Percentiles rank a stretch among this genome's conserved stretches.
phyloP scores from a whole-genome alignment of 2,113 vertebrate genomes.

The Hyaena hyaena region DNA sequence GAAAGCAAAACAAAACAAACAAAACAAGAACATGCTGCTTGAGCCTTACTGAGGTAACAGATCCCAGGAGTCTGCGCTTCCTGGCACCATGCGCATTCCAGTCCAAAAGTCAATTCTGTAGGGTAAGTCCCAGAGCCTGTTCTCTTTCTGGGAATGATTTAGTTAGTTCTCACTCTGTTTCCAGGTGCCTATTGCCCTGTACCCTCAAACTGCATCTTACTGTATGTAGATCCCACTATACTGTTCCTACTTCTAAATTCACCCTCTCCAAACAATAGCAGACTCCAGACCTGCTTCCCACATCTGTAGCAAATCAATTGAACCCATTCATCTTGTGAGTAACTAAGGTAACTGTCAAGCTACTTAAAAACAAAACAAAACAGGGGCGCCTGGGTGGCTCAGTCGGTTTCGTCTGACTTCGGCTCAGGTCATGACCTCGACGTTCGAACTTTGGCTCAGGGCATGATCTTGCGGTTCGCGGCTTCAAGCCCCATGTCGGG shows the following conservation, averaged over 20 bases:
- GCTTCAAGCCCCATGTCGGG: no score
- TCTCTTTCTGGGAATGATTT: background rate
- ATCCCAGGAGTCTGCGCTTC: background rate
- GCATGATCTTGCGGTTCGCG: no score
- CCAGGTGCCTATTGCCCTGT: background rate
- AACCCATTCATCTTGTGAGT: background rate
- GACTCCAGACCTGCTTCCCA: background rate
- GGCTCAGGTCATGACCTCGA: no score
- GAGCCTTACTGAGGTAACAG: background rate
- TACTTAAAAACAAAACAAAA: background rate
- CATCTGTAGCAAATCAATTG: background rate
- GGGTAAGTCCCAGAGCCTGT: background rate
- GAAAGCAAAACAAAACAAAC: no score
- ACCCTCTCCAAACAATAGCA: background rate
- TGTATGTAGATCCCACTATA: background rate
- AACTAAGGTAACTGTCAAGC: background rate
- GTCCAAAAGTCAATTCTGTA: background rate
- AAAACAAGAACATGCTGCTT: background rate
- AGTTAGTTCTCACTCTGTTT: background rate
- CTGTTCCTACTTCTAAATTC: background rate
- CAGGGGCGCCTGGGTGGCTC: background rate
- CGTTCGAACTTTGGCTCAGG: no score
- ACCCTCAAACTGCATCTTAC: background rate
- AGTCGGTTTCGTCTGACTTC: no score
- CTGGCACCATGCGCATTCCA: no score